Evolutionary conservation across 2,113 vertebrate genomes (phyloP).

Genomic region (Electrona antarctica): DNA sequence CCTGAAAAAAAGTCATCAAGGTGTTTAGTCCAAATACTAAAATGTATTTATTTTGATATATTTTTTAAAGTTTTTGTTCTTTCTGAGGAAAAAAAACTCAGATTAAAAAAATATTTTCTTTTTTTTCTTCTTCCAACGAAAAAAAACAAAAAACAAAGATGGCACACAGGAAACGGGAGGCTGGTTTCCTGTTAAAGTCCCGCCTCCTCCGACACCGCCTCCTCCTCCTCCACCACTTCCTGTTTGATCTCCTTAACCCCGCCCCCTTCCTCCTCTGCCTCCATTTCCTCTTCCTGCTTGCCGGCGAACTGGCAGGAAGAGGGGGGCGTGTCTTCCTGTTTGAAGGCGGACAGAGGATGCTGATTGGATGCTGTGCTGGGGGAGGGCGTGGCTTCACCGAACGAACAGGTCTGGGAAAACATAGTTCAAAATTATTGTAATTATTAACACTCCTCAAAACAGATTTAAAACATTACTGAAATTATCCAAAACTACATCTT

Average conservation of each 20-base stretch:
- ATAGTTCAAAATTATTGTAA: background rate
- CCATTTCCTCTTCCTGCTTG: constrained; percentile 28
- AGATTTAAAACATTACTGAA: too few species aligned
- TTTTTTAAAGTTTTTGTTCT: too few species aligned
- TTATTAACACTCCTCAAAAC: too few species aligned
- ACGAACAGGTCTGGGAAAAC: constrained; percentile 86
- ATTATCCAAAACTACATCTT: too few species aligned
- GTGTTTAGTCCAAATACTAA: constrained; percentile 91
- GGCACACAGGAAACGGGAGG: constrained; percentile 42
- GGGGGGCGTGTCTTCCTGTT: constrained; percentile 74
- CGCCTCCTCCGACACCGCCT: constrained; percentile 51
- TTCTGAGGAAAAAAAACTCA: constrained; percentile 83
- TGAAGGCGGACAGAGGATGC: constrained; percentile 89
- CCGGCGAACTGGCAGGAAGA: too few species aligned
- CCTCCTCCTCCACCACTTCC: constrained; percentile 78
- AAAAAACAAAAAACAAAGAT: constrained; percentile 51
- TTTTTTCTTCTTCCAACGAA: constrained; percentile 40
- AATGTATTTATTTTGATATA: constrained; percentile 92
- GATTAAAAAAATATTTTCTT: constrained; percentile 83
- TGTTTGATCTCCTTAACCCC: constrained; percentile 80
- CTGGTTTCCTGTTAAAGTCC: background rate
- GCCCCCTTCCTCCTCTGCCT: constrained; percentile 74
- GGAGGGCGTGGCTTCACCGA: constrained; percentile 90
- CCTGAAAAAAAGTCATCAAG: constrained; percentile 77
- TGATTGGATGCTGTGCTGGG: constrained; percentile 91